Conservation (phyloP, 2,888 invertebrate genomes). For the Agonopterix alstromeriana region DNA sequence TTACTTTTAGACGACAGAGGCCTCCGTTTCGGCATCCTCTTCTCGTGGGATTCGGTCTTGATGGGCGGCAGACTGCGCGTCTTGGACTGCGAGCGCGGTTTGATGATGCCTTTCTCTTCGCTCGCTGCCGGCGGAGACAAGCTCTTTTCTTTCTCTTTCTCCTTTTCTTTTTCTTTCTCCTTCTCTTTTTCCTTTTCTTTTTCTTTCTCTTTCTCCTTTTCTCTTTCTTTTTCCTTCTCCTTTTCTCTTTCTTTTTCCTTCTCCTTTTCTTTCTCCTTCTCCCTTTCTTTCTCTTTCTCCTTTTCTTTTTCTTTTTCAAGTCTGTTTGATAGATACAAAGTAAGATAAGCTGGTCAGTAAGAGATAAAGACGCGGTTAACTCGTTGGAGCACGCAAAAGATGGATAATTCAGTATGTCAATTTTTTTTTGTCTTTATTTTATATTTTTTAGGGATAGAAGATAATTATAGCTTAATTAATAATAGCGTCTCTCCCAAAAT, state of each 20-base stretch:
- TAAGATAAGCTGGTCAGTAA: too few species aligned
- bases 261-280: conserved; percentile 12
- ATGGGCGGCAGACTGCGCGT: conserved; percentile 44
- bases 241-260: conserved; percentile 24
- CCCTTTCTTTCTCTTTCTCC: not conserved
- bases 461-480: too few species aligned
- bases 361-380: too few species aligned
- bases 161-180: conserved; percentile 27
- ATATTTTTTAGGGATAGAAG: too few species aligned
- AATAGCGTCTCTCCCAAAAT: too few species aligned
- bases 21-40: conserved; percentile 51
- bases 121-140: conserved; percentile 34
- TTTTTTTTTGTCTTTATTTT: too few species aligned
- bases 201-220: conserved; percentile 19
- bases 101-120: conserved; percentile 35
- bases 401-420: too few species aligned
- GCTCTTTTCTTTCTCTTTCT: conserved; percentile 28
- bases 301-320: too few species aligned
- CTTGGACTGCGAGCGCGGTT: conserved; percentile 53
- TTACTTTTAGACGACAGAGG: conserved; percentile 56
- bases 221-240: conserved; percentile 18
- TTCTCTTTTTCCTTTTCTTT: conserved; percentile 26
- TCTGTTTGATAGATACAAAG: too few species aligned
- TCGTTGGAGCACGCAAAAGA: too few species aligned
- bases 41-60: conserved; percentile 46